These are phyloP conservation scores for Rhea americana DNA, from an alignment of 2,113 vertebrate genomes.

Conservation along the genomic window DNA sequence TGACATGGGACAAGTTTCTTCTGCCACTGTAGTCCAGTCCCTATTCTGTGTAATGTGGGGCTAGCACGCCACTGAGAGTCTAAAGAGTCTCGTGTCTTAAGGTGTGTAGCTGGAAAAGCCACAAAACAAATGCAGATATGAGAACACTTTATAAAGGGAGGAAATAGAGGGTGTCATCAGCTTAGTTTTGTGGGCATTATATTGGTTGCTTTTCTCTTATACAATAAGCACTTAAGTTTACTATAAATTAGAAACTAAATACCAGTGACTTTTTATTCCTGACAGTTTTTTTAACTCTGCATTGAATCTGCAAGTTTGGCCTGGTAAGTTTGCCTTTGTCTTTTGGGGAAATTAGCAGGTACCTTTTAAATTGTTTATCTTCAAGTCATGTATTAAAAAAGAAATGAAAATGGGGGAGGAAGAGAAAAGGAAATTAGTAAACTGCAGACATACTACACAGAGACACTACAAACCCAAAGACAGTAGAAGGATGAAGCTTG, in stretches of 20 bases:
- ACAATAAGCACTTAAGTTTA: constrained; percentile 36
- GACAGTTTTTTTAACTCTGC: constrained; percentile 19
- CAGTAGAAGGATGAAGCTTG: neutral
- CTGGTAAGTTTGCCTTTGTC: constrained; percentile 8
- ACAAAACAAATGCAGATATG: neutral
- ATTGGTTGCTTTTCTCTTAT: neutral
- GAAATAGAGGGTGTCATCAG: neutral
- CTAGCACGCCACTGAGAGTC: neutral
- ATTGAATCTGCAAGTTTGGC: constrained; percentile 35
- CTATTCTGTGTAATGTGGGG: neutral
- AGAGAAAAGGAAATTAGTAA: neutral
- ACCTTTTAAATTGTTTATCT: neutral
- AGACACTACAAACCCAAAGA: neutral
- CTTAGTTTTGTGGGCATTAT: constrained; percentile 1
- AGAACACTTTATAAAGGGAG: neutral
- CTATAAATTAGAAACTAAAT: neutral
- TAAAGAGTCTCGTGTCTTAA: neutral
- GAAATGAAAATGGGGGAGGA: neutral
- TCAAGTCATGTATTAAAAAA: neutral
- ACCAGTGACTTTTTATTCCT: constrained; percentile 2
- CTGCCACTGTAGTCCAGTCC: neutral
- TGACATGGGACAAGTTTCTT: neutral
- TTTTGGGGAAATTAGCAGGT: neutral
- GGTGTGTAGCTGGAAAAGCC: constrained; percentile 11
- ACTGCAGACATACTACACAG: neutral